Percentiles rank a stretch among this genome's conserved stretches.
Evolutionary conservation across 2,113 vertebrate genomes (phyloP).

Genomic region (Burhinus oedicnemus): DNA sequence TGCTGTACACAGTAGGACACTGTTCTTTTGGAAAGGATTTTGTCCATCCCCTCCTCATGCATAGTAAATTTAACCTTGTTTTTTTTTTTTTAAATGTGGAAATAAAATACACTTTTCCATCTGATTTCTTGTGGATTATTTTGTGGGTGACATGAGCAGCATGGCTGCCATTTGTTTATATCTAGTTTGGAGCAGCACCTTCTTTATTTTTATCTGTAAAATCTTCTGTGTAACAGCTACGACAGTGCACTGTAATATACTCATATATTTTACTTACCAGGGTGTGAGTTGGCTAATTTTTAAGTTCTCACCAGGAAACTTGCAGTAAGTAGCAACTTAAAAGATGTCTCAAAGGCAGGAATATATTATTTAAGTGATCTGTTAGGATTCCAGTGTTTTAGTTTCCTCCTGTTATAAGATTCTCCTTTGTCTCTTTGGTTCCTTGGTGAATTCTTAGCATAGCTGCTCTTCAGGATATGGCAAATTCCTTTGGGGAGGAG

Average conservation of each 20-base stretch:
- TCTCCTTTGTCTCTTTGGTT: background rate
- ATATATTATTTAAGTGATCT: too few species aligned
- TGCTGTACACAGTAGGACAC: background rate
- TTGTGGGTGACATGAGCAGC: background rate
- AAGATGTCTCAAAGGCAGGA: too few species aligned
- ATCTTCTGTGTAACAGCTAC: background rate
- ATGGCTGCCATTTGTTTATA: background rate
- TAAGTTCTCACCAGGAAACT: background rate
- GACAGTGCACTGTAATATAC: background rate
- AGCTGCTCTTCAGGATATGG: background rate
- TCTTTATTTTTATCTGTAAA: background rate
- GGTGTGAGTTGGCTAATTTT: background rate
- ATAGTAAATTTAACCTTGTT: background rate
- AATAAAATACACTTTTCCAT: background rate
- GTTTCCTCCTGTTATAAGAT: background rate
- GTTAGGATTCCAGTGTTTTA: background rate
- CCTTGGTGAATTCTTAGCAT: constrained; percentile 26
- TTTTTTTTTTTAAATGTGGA: background rate
- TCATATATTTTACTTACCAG: background rate
- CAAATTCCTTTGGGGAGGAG: constrained; percentile 10
- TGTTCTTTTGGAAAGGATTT: background rate
- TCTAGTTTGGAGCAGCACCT: background rate
- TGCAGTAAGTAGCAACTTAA: background rate
- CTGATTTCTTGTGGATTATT: background rate
- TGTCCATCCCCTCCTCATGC: background rate